These are phyloP conservation scores for Cantharis lateralis DNA, from an alignment of 2,888 invertebrate genomes.

Conservation along the genomic window DNA sequence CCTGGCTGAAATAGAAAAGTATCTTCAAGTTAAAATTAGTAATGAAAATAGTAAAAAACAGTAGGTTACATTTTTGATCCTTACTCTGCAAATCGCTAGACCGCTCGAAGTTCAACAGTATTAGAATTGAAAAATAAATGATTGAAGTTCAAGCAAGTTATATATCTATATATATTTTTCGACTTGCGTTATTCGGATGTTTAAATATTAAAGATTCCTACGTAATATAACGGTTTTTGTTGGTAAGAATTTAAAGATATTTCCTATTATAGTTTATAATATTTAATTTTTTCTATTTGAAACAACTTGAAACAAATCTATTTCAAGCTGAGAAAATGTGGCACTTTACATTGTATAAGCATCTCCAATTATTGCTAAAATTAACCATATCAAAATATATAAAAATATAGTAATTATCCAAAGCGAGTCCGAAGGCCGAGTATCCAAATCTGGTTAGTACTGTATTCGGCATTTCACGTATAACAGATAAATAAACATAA, in stretches of 20 bases:
- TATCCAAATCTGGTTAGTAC: too few species aligned
- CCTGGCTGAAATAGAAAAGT: neutral
- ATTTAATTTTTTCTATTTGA: neutral
- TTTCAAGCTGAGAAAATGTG: too few species aligned
- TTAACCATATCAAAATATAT: too few species aligned
- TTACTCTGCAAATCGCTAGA: neutral
- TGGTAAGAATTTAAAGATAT: neutral
- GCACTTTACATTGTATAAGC: too few species aligned
- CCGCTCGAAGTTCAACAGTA: neutral
- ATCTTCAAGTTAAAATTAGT: conserved; percentile 6
- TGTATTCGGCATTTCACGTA: too few species aligned
- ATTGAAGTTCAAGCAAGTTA: neutral
- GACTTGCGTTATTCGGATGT: too few species aligned
- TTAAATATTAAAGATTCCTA: neutral
- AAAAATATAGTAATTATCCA: too few species aligned
- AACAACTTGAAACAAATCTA: too few species aligned
- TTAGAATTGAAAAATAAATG: neutral
- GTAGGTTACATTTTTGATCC: conserved; percentile 4
- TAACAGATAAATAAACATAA: too few species aligned
- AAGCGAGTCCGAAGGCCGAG: too few species aligned
- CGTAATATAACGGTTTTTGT: neutral
- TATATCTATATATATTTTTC: too few species aligned
- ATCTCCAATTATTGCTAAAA: too few species aligned
- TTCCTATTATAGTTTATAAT: neutral
- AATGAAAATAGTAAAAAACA: conserved; percentile 1